Evolutionary conservation across 2,888 invertebrate genomes (phyloP).

Genomic region (Bhutanitis thaidina): DNA sequence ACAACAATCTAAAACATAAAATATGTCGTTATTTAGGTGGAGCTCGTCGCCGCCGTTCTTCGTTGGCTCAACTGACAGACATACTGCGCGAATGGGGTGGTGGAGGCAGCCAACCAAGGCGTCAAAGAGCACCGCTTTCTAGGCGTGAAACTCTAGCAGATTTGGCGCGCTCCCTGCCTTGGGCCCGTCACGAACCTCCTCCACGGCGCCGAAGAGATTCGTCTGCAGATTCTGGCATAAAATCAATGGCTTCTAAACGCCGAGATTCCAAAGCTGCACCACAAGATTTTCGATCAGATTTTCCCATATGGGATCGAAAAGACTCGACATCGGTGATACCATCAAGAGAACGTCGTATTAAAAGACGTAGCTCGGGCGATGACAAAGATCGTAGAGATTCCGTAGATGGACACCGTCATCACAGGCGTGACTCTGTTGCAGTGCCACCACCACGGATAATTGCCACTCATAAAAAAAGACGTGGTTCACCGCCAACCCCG

Average conservation of each 20-base stretch:
- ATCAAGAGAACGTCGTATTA: slow-evolving; percentile 64
- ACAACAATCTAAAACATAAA: too few species aligned
- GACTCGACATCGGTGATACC: slow-evolving; percentile 81
- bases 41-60: slow-evolving; percentile 88
- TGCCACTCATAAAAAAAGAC: slow-evolving; percentile 80
- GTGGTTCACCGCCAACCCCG: slow-evolving; percentile 63
- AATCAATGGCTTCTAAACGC: slow-evolving; percentile 85
- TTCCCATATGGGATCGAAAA: slow-evolving; percentile 83
- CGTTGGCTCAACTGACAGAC: slow-evolving; percentile 93
- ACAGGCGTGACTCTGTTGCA: slow-evolving; percentile 83
- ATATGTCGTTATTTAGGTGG: slow-evolving; percentile 56
- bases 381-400: slow-evolving; percentile 82
- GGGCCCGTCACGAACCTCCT: slow-evolving; percentile 83
- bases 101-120: slow-evolving; percentile 76
- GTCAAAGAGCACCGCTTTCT: slow-evolving; percentile 84
- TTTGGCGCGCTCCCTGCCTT: slow-evolving; percentile 90
- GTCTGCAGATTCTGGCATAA: slow-evolving; percentile 91
- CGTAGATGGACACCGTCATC: slow-evolving; percentile 83
- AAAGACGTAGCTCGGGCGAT: slow-evolving; percentile 83
- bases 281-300: slow-evolving; percentile 85
- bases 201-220: slow-evolving; percentile 90
- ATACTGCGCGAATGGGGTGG: slow-evolving; percentile 93
- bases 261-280: slow-evolving; percentile 85
- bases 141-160: slow-evolving; percentile 93
- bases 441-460: slow-evolving; percentile 82